Base-by-base conservation (phyloP, 2,797 vertebrate species). In the Steatocranus sp. region DNA sequence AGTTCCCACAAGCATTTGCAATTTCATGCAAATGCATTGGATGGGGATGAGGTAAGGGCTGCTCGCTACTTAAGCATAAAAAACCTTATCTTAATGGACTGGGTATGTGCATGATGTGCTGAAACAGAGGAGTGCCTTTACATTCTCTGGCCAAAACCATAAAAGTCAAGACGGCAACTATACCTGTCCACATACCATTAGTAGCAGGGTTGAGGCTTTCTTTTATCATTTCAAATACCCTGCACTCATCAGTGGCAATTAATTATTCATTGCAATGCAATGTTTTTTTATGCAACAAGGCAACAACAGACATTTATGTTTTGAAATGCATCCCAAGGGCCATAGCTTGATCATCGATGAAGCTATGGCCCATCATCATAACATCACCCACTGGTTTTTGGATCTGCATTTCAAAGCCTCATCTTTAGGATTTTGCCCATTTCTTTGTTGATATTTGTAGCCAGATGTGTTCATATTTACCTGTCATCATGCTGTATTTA, bases 341-440 rank as follows among this genome's bases (percentile, higher is more conserved):
- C 4, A 25, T 14, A 14, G 11, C 6, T 54, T 27, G 51, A 54
- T 54, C 51, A 15, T 15, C 5, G 23, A 54, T 8, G 5, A 54
- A 54, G 46, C 0, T 27, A 32, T n/a, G 27, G 0, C 0, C 25
- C 43, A 48, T 30, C 68, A 48, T 48, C 43, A 48, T 73, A 48
- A n/a, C 43, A 73, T 73, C 15, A 30, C 1, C 66, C 9, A 30
- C 0, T 70, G 66, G 23, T 27, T 70, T 70, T 70, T 70, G 41
- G 41, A 8, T 14, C 68, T 48, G 25, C 25, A 73, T 48, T 73
- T 73, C 15, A 27, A 48, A 73, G 25, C 68, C 17, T 12, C 2
- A 12, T 30, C 41, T 30, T 73, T 30, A 18, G 41, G 6, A 48
- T 73, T 48, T 48, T 73, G 10, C 10, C 41, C 68, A 48, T 30